Evolutionary conservation across 1,140 invertebrate species (phyloP), one percentile per base, ranked within the genome.

Genomic region (Latrodectus geometricus): DNA sequence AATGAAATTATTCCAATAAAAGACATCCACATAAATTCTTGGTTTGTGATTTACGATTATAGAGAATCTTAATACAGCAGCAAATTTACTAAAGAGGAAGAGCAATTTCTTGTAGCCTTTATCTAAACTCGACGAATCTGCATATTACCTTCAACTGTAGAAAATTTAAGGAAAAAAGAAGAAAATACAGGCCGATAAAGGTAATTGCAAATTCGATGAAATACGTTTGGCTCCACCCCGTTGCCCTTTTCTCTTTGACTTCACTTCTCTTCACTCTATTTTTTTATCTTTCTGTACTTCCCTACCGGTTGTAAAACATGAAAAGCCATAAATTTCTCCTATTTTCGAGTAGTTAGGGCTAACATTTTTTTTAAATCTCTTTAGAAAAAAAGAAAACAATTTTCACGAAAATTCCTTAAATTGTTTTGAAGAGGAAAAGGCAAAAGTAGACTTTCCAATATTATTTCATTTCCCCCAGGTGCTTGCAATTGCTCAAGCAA

Each of bases 1-100:
- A 14, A 61, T 61, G 54, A 61, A 61, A 61, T 61, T 61, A 61
- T 61, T 61, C 54, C 54, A 61, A 2, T 61, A 61, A 61, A 61
- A 61, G 54, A 61, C 54, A 17, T 61, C 17, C 54, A 11, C 54
- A 61, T 61, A 61, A 61, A 61, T 61, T 61, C 54, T 61, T 20
- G n/a, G 77, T 56, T 79, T 68, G 21, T 81, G 69, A 81, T 81
- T 81, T 81, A 81, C 52, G 79, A 81, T 70, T 81, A 72, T 72
- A 48, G 79, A 68, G 68, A 81, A 81, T 68, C 21, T 81, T 81
- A 68, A 81, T 72, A 49, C 65, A 50, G 77, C 65, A 79, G 77
- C 79, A 81, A 81, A 81, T 72, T 81, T 81, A 49, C 48, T 65
- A 81, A 81, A 72, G 69, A 72, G 66, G 52, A 81, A 81, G 49